Evolutionary conservation across 2,113 vertebrate genomes (phyloP), one percentile per base, ranked within the genome.

Genomic region (Perca schrenkii): DNA sequence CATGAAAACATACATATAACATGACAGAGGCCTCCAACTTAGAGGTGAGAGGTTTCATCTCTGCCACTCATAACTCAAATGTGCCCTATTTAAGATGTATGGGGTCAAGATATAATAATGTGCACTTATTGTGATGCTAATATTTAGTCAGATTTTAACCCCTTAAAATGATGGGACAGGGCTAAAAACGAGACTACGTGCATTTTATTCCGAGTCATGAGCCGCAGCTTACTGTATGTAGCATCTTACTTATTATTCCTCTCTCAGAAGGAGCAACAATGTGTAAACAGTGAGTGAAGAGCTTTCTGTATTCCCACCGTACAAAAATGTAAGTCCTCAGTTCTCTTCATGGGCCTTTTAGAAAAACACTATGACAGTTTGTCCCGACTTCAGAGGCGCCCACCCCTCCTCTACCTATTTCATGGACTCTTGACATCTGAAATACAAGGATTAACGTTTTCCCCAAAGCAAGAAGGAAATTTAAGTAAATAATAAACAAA

Each of bases 21-120:
- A 88, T 91, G 94, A 92, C 93, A 93, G 88, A 86, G 87, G 88
- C 77, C 83, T 77, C 75, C 40, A 17, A 87, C 91, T 71, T 57
- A 12, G 50, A 83, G 87, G 78, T 82, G 60, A 89, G 70, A 85
- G 88, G 90, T 89, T 84, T 64, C 65, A 25, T 53, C 31, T 62
- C 85, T 89, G 92, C 87, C 94, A 90, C 57, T 94, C 88, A 90
- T 52, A 15, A 65, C 74, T 82, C 66, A 76, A 80, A 79, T 49
- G 74, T 79, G 80, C 6, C 40, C 61, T 62, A 11, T 84, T 79
- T 64, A 63, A 71, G 25, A 61, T 72, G 58, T 63, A 40, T 2
- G 53, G 61, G 83, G 88, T 91, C 80, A 83, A 0, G 25, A 73
- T 79, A 68, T 19, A 56, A 80, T 71, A 19, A 77, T 81, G 47